Base-by-base conservation (phyloP, 2,888 invertebrate genomes). In the Athalia cordata region DNA sequence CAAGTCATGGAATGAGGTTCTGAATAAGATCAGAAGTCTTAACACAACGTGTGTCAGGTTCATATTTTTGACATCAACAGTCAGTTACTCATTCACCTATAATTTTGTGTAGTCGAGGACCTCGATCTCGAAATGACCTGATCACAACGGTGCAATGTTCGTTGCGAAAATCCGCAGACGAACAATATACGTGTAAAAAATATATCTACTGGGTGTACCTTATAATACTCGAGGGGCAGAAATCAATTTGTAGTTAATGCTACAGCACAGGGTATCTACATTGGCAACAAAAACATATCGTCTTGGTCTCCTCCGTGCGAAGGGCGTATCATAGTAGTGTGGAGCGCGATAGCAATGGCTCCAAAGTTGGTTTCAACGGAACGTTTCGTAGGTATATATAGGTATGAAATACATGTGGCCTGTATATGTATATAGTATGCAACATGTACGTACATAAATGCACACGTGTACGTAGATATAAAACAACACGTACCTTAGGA, bases 171-270 rank as follows among this genome's bases (percentile, higher is more conserved):
- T 13, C 45, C 59, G 47, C 47, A 8, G 29, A 9, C 43, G 13
- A 47, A 59, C 49, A 45, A 5, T 72, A 61, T 47, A 43, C 52
- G 55, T 50, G 59, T 13, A 13, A 45, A 45, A 72, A 47, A 49
- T 47, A 49, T 47, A 50, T 61, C 49, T 43, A 64, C 49, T n/a
- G 75, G 75, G 75, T 75, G 62, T 75, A 62, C 64, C 75, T 43
- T 29, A 29, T 0, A 29, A 29, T 29, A 29, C 29, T 29, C 29
- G 29, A 29, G 62, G 62, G 75, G 75, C 75, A 75, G 75, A 64
- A 75, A 75, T 75, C 75, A 75, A 75, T 75, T 75, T 75, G 75
- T 75, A 75, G 75, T 75, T 75, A 75, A 75, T 75, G 62, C 75
- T 49, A 75, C 64, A 75, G 75, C 62, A 62, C 29, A 29, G 62